Evolutionary conservation across 2,888 invertebrate genomes (phyloP), one percentile per base, ranked within the genome.

Genomic region (Rhingia campestris): DNA sequence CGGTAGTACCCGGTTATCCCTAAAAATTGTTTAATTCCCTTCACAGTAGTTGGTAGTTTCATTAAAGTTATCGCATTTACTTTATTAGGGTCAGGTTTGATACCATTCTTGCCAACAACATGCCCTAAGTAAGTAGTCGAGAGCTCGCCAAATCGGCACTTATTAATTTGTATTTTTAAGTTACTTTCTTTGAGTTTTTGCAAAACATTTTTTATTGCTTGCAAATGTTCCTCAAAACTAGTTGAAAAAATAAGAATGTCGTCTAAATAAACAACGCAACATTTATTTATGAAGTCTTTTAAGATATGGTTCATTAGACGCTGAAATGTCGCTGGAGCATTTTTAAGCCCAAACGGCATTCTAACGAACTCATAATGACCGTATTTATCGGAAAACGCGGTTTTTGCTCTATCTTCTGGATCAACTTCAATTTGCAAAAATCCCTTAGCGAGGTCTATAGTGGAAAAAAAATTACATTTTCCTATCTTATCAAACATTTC

Each of bases 261-360:
- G 22, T 22, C 22, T 22, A 22, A 22, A 22, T 22, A 22, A 22
- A 22, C 22, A 22, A 54, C 54, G 9, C 41, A 54, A 10, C 41
- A 54, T 33, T 66, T 66, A 12, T 43, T 54, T 10, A 51, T 30
- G 39, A 12, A 81, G n/a, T 86, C 79, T 22, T 47, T 66, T 4
- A 91, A 66, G 2, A 88, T 86, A 41, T 86, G 81, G 74, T 89
- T 87, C 86, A 90, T 90, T 6, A 88, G 53, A 6, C 90, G 39
- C 37, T 47, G 56, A 6, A 54, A 54, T 30, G 41, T 51, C 30
- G 61, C 53, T 9, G 72, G 72, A 41, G 72, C 72, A 39, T 59
- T 49, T 9, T 51, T 61, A 4, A 59, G n/a, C 49, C 51, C 64
- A 51, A 64, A 51, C 22, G 39, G 51, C 64, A 64, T 64, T 12